Percentiles rank a stretch among this genome's conserved stretches.
These are phyloP conservation scores for Varanus komodoensis DNA, from an alignment of 2,113 vertebrate species.

Conservation along the genomic window DNA sequence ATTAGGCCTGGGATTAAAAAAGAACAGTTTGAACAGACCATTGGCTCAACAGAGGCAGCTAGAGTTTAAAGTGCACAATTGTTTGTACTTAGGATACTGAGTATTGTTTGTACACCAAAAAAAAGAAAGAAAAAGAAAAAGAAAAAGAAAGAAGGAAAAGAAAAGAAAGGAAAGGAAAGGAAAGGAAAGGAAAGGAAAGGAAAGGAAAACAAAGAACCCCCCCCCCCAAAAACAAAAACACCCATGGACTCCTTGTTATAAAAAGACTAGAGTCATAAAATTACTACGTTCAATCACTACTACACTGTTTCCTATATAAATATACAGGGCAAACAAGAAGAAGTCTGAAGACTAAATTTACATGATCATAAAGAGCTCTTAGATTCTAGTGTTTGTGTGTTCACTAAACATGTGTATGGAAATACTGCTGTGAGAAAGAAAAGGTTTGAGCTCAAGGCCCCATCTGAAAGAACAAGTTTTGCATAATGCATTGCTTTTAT, in stretches of 20 bases:
- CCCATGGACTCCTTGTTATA: rapidly evolving
- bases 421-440: no score
- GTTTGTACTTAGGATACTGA: not conserved
- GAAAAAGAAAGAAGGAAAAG: no score
- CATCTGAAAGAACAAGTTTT: no score
- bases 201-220: no score
- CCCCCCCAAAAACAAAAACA: no score
- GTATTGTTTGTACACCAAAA: no score
- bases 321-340: not conserved
- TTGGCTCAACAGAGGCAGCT: not conserved
- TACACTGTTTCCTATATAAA: not conserved
- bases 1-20: conserved; percentile 81
- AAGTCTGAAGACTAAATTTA: not conserved
- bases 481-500: no score
- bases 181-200: no score
- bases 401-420: not conserved
- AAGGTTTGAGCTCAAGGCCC: no score
- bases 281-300: not conserved
- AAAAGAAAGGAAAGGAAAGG: no score
- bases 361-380: not conserved
- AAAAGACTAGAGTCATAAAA: not conserved
- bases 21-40: conserved; percentile 8
- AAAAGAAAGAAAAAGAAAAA: no score
- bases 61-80: not conserved
- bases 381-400: not conserved